phyloP scores from a whole-genome alignment of 2,888 invertebrate species.

The Molorchus minor region DNA sequence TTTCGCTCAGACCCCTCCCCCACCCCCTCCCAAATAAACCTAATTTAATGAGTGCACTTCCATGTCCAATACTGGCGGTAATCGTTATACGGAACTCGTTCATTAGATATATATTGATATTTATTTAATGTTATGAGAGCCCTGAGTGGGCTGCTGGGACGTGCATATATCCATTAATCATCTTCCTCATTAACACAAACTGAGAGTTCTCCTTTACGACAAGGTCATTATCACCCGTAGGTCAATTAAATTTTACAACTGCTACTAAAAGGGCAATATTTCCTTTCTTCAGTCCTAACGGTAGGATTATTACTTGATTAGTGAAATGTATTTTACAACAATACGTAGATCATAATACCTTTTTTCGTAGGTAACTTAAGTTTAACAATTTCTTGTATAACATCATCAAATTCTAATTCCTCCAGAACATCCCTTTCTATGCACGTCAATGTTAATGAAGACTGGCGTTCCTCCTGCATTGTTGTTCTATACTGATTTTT shows the following conservation, averaged over 20 bases:
- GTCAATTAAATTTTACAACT: neutral
- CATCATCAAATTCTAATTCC: too few relatives aligned
- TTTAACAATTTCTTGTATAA: too few relatives aligned
- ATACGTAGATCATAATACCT: too few relatives aligned
- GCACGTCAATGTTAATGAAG: too few relatives aligned
- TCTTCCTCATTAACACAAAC: neutral
- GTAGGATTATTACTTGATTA: too few relatives aligned
- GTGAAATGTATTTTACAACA: too few relatives aligned
- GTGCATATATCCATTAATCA: neutral
- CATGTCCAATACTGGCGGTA: slow-evolving; percentile 7
- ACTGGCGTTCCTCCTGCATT: too few relatives aligned
- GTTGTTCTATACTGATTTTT: too few relatives aligned
- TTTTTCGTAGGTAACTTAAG: too few relatives aligned
- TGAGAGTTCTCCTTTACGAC: neutral
- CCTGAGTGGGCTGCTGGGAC: neutral
- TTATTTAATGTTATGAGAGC: neutral
- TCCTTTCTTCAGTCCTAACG: too few relatives aligned
- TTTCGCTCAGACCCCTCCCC: neutral
- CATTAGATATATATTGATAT: slow-evolving; percentile 5
- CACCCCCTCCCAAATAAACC: neutral
- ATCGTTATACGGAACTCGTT: slow-evolving; percentile 9
- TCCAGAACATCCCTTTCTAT: too few relatives aligned
- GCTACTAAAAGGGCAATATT: neutral
- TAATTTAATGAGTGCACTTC: slow-evolving; percentile 11
- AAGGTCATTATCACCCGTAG: slow-evolving; percentile 3